phyloP scores from a whole-genome alignment of 2,888 invertebrate species.

The Lasioglossum leucozonium region DNA sequence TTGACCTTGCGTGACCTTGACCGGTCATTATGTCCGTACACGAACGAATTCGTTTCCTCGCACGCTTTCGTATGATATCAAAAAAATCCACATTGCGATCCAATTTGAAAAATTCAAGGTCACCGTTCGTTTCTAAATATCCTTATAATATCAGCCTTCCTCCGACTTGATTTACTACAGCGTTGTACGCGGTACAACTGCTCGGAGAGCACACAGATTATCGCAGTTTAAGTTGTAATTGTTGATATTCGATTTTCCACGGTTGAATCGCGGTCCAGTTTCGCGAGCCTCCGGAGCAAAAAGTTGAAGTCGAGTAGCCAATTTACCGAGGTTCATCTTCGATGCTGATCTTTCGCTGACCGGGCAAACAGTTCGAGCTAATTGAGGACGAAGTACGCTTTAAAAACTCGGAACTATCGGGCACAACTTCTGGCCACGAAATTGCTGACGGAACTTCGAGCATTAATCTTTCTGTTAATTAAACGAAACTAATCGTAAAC shows the following conservation, averaged over 20 bases:
- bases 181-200: background rate
- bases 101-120: no score
- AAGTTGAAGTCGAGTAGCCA: background rate
- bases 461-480: background rate
- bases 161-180: background rate
- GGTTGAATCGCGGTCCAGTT: background rate
- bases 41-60: no score
- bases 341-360: slow-evolving; percentile 4
- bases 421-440: background rate
- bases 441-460: background rate
- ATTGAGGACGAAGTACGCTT: background rate
- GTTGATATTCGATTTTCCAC: background rate
- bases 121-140: no score
- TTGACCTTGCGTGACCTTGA: no score
- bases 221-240: background rate
- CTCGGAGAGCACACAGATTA: background rate
- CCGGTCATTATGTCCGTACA: no score
- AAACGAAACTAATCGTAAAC: background rate
- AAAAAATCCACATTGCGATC: no score
- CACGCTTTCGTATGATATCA: no score
- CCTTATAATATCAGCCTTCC: no score
- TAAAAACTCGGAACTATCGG: background rate
- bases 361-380: background rate
- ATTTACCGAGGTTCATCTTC: background rate
- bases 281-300: background rate